Base-by-base conservation (phyloP, 2,797 vertebrate species). In the Hemitrygon akajei region DNA sequence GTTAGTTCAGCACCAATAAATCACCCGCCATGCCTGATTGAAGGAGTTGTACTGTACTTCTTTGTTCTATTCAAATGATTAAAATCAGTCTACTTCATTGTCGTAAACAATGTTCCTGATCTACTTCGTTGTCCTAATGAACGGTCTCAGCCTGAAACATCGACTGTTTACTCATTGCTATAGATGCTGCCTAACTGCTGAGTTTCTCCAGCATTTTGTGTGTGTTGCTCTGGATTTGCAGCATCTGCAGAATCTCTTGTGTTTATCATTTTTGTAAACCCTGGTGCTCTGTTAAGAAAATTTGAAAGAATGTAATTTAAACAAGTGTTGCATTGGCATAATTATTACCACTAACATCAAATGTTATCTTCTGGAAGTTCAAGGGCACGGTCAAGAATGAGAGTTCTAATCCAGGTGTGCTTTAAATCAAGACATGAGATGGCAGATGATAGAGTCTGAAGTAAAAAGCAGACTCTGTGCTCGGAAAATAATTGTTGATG, bases 241-340 rank as follows among this genome's bases (percentile, higher is more conserved):
- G 47, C 47, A 1, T 47, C 47, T 47, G 47, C 47, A 47, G 47
- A 3, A 47, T 47, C 47, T 47, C 47, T 47, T 47, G 47, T 47
- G 47, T 47, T 47, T 47, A 47, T 47, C 47, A 47, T 1, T 47
- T 3, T 47, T 16, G 82, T 63, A 63, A 87, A n/a, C 60, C 56
- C 56, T 63, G 16, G 56, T 12, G 58, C 47, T 47, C 47, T 47
- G 47, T 47, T 47, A 47, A 47, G 47, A 47, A 34, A 87, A 18
- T 87, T 16, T 63, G 84, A 87, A 87, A 87, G 22, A 25, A 60
- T 27, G 56, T 87, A 14, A 63, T 87, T 63, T 87, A 87, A 87
- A n/a, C 84, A n/a, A 27, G 58, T 84, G 30, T 3, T 11, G 58
- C 30, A 25, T 58, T 87, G 84, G 30, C 10, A 11, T 63, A 87